These are phyloP conservation scores for Megathymus violae DNA, from an alignment of 1,140 invertebrate species.

Conservation along the genomic window DNA sequence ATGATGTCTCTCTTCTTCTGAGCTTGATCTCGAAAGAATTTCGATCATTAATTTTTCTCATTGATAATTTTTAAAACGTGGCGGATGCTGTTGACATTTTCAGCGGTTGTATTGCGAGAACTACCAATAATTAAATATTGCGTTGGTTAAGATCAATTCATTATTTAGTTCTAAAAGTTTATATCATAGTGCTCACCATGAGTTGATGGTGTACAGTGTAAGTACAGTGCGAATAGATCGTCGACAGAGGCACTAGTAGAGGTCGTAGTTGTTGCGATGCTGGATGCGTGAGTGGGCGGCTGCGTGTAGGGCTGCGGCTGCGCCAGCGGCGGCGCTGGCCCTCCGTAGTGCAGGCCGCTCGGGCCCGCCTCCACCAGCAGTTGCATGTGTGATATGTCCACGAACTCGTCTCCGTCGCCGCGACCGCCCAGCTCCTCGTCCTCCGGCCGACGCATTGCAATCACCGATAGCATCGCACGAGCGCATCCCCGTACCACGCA, in stretches of 20 bases:
- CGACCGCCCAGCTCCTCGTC: constrained; percentile 77
- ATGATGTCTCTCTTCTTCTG: no score
- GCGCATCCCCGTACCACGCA: constrained; percentile 70
- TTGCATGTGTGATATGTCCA: constrained; percentile 86
- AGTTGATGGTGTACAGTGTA: constrained; percentile 56
- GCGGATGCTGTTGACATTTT: no score
- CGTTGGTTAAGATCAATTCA: no score
- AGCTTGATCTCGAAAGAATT: no score
- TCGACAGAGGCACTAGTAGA: constrained; percentile 66
- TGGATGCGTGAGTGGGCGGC: constrained; percentile 49
- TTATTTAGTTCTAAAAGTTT: background rate
- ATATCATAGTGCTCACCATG: constrained; percentile 56
- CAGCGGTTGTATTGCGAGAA: no score
- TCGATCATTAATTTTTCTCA: no score
- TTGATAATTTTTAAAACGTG: no score
- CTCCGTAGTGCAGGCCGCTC: no score
- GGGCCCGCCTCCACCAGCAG: constrained; percentile 84
- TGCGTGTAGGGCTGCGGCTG: constrained; percentile 70
- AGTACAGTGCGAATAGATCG: constrained; percentile 76
- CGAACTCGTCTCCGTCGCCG: constrained; percentile 84
- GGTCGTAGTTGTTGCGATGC: constrained; percentile 46
- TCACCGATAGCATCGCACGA: constrained; percentile 81
- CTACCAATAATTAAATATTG: no score
- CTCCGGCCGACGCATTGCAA: constrained; percentile 81
- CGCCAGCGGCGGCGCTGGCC: constrained; percentile 78